Base-by-base conservation (phyloP, 2,888 invertebrate species). In the Rutpela maculata region DNA sequence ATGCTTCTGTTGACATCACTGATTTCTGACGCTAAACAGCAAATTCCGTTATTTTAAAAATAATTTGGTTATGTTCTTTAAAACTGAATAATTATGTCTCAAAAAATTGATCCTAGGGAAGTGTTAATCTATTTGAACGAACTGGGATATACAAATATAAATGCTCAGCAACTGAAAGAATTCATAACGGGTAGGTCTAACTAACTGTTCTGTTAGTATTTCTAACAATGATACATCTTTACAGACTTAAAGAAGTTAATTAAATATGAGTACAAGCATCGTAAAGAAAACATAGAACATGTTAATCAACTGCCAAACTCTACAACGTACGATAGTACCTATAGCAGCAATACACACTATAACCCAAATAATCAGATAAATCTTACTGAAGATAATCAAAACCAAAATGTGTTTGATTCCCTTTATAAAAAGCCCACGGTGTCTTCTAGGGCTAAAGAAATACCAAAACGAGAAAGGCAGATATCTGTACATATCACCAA, bases 91-190 rank as follows among this genome's bases (percentile, higher is more conserved):
- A 59, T 75, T 19, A 87, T 88, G 88, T 80, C 85, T n/a, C 68
- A 89, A 86, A 87, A 89, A 82, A 89, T 94, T 86, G 94, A 95
- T 88, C 93, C 95, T n/a, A 91, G 93, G 85, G 94, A 95, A 90
- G 93, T 96, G 86, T 90, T 96, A 82, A 90, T 91, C 81, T 94
- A 95, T 90, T 90, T 96, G 84, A 95, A 95, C 89, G 92, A 94
- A 85, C 90, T 95, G 84, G 96, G 96, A 75, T 95, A 95, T 86
- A 92, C 93, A 75, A 95, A 95, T 86, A 93, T 96, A 82, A 94
- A 93, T 78, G 93, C 93, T 18, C 92, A 93, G 88, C 94, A 95
- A 86, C 90, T 96, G 72, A 95, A 95, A 90, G 94, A 93, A 87
- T 96, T 96, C 88, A 94, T 96, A 86, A 93, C 93, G 92, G 95